These are phyloP conservation scores for Semicossyphus pulcher DNA, from an alignment of 2,113 vertebrate species.

Conservation along the genomic window DNA sequence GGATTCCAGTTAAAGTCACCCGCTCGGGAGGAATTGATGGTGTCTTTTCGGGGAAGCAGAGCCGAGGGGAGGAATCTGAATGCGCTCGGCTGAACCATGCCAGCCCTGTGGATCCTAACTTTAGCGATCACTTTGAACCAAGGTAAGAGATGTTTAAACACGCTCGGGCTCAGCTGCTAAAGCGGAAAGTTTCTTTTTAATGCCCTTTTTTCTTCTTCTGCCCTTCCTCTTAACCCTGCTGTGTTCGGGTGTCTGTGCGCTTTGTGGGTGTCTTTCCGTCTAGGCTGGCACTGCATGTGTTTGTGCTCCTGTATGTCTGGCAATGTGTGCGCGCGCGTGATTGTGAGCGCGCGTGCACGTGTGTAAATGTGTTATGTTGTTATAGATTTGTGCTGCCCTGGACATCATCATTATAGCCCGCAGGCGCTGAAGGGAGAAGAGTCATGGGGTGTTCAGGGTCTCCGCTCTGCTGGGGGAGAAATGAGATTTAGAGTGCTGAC, in stretches of 20 bases:
- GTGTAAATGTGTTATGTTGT: slow-evolving; percentile 32
- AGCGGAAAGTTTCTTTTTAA: slow-evolving; percentile 49
- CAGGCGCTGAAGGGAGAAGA: slow-evolving; percentile 7
- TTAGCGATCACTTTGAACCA: slow-evolving; percentile 81
- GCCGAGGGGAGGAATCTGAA: slow-evolving; percentile 73
- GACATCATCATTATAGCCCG: slow-evolving; percentile 32
- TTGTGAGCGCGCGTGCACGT: neutral
- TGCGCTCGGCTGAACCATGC: slow-evolving; percentile 82
- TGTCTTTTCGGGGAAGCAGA: slow-evolving; percentile 62
- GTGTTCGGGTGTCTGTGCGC: slow-evolving; percentile 27
- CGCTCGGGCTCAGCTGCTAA: neutral
- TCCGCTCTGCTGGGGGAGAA: slow-evolving; percentile 9
- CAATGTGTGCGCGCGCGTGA: neutral
- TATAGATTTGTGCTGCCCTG: slow-evolving; percentile 20
- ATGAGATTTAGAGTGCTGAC: slow-evolving; percentile 3
- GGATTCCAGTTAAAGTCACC: slow-evolving; percentile 64
- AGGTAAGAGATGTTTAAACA: slow-evolving; percentile 73
- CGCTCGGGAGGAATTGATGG: slow-evolving; percentile 74
- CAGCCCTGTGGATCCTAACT: slow-evolving; percentile 83
- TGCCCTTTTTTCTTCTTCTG: neutral
- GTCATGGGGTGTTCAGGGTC: slow-evolving; percentile 40
- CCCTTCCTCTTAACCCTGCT: neutral
- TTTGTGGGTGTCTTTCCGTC: slow-evolving; percentile 43
- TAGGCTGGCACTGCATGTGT: slow-evolving; percentile 3
- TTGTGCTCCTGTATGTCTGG: slow-evolving; percentile 24